Evolutionary conservation across 2,888 invertebrate genomes (phyloP).

Genomic region (Drosophila limbata): DNA sequence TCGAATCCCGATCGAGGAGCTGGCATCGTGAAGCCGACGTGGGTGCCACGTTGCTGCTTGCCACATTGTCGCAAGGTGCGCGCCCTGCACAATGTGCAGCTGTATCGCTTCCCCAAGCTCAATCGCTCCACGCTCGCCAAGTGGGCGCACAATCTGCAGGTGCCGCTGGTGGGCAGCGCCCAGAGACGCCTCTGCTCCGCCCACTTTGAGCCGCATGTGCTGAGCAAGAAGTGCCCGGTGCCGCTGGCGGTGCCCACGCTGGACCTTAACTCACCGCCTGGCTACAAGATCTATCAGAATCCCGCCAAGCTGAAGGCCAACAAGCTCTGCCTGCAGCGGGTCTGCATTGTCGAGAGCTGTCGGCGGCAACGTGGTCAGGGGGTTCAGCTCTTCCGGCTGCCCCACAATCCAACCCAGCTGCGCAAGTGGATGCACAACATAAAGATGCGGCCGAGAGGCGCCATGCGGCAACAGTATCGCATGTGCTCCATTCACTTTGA

Average conservation of each 20-base stretch:
- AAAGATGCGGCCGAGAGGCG: constrained; percentile 68
- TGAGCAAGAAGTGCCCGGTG: constrained; percentile 82
- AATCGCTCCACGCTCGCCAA: constrained; percentile 81
- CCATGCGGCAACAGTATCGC: constrained; percentile 73
- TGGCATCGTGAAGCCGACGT: constrained; percentile 60
- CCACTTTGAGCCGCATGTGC: constrained; percentile 80
- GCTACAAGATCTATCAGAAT: constrained; percentile 82
- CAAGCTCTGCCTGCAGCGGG: constrained; percentile 75
- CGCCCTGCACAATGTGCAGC: constrained; percentile 74
- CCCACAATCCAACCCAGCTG: constrained; percentile 72
- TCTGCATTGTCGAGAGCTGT: constrained; percentile 78
- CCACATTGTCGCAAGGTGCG: constrained; percentile 82
- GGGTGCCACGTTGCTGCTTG: constrained; percentile 82
- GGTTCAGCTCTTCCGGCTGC: constrained; percentile 79
- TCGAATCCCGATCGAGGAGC: constrained; percentile 5
- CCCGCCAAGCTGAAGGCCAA: constrained; percentile 77
- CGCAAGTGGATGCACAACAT: constrained; percentile 83
- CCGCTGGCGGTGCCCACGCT: constrained; percentile 79
- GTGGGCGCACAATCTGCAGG: constrained; percentile 82
- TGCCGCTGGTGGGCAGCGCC: constrained; percentile 77
- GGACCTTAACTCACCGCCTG: constrained; percentile 75
- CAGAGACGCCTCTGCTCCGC: constrained; percentile 79
- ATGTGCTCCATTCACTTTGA: constrained; percentile 82
- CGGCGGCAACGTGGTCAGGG: constrained; percentile 76
- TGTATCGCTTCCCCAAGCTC: constrained; percentile 79